Conservation (phyloP, 2,113 vertebrate genomes). For the Dryoscopus gambensis region DNA sequence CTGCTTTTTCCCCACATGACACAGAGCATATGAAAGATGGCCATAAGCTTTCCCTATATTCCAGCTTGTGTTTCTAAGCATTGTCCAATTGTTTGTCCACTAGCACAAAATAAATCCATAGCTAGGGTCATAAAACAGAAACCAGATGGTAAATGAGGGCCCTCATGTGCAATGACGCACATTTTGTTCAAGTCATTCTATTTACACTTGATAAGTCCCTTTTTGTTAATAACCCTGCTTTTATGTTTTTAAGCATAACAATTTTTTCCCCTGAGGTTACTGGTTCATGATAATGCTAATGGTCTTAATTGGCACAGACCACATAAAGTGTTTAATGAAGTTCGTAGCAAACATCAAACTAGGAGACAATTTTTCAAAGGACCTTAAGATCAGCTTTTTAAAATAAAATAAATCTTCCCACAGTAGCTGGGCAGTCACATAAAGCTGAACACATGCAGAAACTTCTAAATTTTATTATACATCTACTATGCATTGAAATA, state of each 20-base stretch:
- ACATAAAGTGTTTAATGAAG: background rate
- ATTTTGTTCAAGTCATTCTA: slow-evolving; percentile 22
- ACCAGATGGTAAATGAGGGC: slow-evolving; percentile 17
- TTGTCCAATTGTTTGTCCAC: slow-evolving; percentile 2
- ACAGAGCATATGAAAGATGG: background rate
- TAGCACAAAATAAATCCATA: background rate
- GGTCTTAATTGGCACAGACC: background rate
- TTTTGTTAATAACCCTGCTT: background rate
- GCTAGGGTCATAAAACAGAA: background rate
- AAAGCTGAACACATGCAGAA: background rate
- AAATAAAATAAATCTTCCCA: background rate
- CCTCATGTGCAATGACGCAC: background rate
- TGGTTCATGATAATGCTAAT: background rate
- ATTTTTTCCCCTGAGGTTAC: background rate
- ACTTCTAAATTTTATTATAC: background rate
- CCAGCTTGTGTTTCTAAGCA: background rate
- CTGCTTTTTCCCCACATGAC: background rate
- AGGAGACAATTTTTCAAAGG: background rate
- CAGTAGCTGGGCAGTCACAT: background rate
- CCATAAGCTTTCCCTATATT: background rate
- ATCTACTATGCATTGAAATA: background rate
- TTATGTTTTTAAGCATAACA: background rate
- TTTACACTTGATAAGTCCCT: slow-evolving; percentile 40
- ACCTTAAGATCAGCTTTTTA: background rate
- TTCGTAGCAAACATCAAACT: background rate